Evolutionary conservation across 2,797 vertebrate genomes (phyloP).

Genomic region (Heteromormyrus szaboi): DNA sequence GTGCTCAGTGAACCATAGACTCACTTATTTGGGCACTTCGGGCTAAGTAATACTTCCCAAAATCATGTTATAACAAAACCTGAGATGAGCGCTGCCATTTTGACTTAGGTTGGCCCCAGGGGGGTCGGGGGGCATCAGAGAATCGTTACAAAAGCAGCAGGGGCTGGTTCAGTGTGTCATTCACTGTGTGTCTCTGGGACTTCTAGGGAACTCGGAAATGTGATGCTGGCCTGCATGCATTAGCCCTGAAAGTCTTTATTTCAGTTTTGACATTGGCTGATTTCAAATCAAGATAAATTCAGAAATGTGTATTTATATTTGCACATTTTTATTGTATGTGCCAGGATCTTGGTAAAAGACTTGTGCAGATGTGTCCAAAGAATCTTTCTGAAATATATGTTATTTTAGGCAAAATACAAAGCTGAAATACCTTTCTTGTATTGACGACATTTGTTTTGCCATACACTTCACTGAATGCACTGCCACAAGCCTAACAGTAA

Average conservation of each 20-base stretch:
- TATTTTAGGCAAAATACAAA: background rate
- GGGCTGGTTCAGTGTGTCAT: background rate
- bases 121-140: background rate
- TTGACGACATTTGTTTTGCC: background rate
- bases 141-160: background rate
- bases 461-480: background rate
- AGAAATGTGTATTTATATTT: background rate
- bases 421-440: background rate
- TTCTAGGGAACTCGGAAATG: background rate
- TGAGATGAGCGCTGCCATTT: slow-evolving; percentile 4
- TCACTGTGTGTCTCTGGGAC: background rate
- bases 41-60: background rate
- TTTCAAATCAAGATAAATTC: background rate
- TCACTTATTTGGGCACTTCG: background rate
- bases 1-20: background rate
- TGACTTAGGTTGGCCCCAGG: background rate
- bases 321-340: background rate
- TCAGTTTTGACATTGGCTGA: background rate
- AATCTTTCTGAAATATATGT: background rate
- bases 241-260: background rate
- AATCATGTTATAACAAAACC: background rate
- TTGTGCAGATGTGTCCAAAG: background rate
- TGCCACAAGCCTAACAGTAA: background rate
- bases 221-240: background rate
- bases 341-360: background rate